Evolutionary conservation across 2,797 vertebrate species (phyloP), one percentile per base, ranked within the genome.

Genomic region (Pachyuromys duprasi): DNA sequence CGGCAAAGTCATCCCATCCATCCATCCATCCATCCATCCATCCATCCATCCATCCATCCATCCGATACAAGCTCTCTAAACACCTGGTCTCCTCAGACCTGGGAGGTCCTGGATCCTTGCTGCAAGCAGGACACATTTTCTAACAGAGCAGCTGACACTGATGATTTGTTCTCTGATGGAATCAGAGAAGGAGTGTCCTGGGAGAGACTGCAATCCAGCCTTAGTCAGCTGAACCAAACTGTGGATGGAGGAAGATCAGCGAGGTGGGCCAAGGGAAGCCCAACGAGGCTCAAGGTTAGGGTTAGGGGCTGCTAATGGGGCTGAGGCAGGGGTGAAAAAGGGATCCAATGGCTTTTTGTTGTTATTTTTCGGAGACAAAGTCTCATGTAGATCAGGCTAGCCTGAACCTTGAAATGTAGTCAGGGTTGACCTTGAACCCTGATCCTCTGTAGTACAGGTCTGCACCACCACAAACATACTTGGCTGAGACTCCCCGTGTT

Each of bases 1-100:
- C 0, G 0, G 28, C 28, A 17, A 0, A 4, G 15, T n/a, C 70
- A 0, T 55, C 45, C 45, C 65, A 31, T n/a, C n/a, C 67, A 8
- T 55, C 15, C 81, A 9, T 31, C 24, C 39, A 20, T 33, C 62
- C 24, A 15, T 55, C 76, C 55, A 53, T 81, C 7, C n/a, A 39
- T 39, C 18, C 31, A 26, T 69, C 26, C 28, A 12, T 22, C 7
- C 76, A 22, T 33, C n/a, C 76, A 18, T 69, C 14, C 86, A 6
- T 39, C 17, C 24, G 3, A 0, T 1, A 1, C 28, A 3, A 20
- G 49, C 33, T 87, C 39, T 14, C 26, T 2, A 62, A 89, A 55
- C 7, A 45, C 69, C 86, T 22, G n/a, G 31, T 62, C 45, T n/a
- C 39, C 11, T 65, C 69, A 63, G 36, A 26, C 2, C 0, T 3